These are phyloP conservation scores for Parazoanthus swiftii DNA, from an alignment of 92 coral and sea anemone species.

Conservation along the genomic window DNA sequence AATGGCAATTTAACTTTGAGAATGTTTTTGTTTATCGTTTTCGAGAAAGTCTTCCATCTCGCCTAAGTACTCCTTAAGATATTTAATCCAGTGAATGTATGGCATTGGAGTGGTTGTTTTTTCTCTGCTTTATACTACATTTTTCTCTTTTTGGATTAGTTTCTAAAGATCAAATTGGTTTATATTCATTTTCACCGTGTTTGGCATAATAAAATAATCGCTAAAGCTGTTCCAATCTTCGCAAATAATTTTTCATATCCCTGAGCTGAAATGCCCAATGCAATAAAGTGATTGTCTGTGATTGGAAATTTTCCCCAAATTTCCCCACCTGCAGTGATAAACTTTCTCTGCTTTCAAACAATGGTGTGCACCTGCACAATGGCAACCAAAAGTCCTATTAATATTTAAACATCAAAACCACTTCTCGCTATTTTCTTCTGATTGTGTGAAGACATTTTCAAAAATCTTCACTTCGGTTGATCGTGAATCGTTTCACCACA, in stretches of 20 bases:
- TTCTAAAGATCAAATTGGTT: too few relatives aligned
- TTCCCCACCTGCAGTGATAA: constrained; percentile 10
- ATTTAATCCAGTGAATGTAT: too few relatives aligned
- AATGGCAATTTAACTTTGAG: too few relatives aligned
- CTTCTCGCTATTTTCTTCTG: background rate
- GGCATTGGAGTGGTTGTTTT: too few relatives aligned
- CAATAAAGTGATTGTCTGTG: background rate
- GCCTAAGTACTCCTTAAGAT: too few relatives aligned
- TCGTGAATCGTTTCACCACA: background rate
- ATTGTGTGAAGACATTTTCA: background rate
- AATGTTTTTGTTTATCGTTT: too few relatives aligned
- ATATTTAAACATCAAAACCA: background rate
- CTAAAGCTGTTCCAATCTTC: background rate
- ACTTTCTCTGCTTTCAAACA: constrained; percentile 6
- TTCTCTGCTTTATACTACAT: too few relatives aligned
- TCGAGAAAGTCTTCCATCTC: too few relatives aligned
- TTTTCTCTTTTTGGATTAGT: too few relatives aligned
- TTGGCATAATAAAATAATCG: background rate
- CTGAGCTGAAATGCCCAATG: background rate
- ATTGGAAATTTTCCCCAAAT: background rate
- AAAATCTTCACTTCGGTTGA: background rate
- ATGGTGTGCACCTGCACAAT: constrained; percentile 7
- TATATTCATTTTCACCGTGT: too few relatives aligned
- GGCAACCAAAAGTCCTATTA: background rate
- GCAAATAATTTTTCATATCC: background rate